Evolutionary conservation across 2,888 invertebrate species (phyloP), one percentile per base, ranked within the genome.

Genomic region (Chrysolina americana): DNA sequence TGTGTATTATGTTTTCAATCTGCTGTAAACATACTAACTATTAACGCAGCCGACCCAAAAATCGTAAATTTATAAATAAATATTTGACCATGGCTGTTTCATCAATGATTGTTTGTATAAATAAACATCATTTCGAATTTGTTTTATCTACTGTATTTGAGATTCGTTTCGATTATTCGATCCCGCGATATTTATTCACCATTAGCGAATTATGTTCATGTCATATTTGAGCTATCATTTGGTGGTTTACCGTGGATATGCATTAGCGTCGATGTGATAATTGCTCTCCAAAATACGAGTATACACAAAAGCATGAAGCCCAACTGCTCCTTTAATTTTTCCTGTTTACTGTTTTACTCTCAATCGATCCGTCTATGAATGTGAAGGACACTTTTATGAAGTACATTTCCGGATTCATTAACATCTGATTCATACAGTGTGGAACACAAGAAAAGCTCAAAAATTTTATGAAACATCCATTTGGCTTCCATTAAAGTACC

Each of bases 11-110:
- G 48, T n/a, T 50, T 50, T 50, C 48, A 17, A 17, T 17, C 17
- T 17, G 48, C 48, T 50, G 17, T 50, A 17, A n/a, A 19, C 53
- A 44, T 44, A 13, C 36, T 36, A 8, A 36, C 10, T 13, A 15
- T 13, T 13, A 21, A 53, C 4, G 21, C 53, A 53, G 17, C 19
- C 21, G 21, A 53, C 53, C 53, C 21, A 53, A 53, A 21, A 6
- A 53, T 53, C 53, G 21, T 53, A 53, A 53, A 53, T 2, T 11
- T 23, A 53, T 23, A 53, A 53, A 53, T 53, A 53, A 53, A 53
- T 53, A 53, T 53, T 53, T 23, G 53, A 36, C 19, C 53, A 13
- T 21, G 21, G 53, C 21, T 21, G 53, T 53, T 19, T 21, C 10
- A 21, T 53, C 5, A 53, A 53, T 23, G 21, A 53, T 53, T 13